Base-by-base conservation (phyloP, 2,888 invertebrate species). In the Rotaria magnacalcarata region DNA sequence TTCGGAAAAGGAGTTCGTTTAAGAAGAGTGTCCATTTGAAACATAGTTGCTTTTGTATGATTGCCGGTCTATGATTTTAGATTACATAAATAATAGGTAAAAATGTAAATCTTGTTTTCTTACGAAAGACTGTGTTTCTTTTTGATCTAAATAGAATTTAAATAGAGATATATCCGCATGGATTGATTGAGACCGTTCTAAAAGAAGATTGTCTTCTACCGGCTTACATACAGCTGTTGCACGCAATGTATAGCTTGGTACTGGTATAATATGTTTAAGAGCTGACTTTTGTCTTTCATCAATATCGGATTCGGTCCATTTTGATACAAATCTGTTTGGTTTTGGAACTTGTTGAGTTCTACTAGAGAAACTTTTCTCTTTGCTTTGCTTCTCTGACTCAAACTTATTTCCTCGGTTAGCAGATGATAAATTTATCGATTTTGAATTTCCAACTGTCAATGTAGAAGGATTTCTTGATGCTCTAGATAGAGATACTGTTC, bases 21-120 rank as follows among this genome's bases (percentile, higher is more conserved):
- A 67, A 16, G 34, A 11, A 16, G 24, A 10, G 43, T 80, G n/a
- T 80, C 16, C 80, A 47, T 80, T 47, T 80, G 6, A 14, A 47
- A 80, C 80, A 80, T 80, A 3, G 47, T 80, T n/a, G 80, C 43
- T n/a, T 80, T 80, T 19, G 47, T 80, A n/a, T 80, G 80, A 43
- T n/a, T 43, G 4, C 47, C 47, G 47, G 24, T 11, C 67, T 67
- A 67, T 14, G 14, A 41, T 27, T 19, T 34, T 27, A 34, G 7
- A 67, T 27, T 5, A 60, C 3, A 56, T 21, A 56, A 56, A 19
- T 19, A 56, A 56, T 24, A 19, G 21, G 21, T 5, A 54, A 54
- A 54, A 1, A 19, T 47, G 7, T 47, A 10, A 7, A 10, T 47
- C 11, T 47, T 19, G 1, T 14, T 60, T 16, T 7, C 14, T 80